Percentiles rank a stretch among this genome's conserved stretches.
phyloP scores from a whole-genome alignment of 2,113 vertebrate genomes.

The pig (Sus scrofa) region DNA sequence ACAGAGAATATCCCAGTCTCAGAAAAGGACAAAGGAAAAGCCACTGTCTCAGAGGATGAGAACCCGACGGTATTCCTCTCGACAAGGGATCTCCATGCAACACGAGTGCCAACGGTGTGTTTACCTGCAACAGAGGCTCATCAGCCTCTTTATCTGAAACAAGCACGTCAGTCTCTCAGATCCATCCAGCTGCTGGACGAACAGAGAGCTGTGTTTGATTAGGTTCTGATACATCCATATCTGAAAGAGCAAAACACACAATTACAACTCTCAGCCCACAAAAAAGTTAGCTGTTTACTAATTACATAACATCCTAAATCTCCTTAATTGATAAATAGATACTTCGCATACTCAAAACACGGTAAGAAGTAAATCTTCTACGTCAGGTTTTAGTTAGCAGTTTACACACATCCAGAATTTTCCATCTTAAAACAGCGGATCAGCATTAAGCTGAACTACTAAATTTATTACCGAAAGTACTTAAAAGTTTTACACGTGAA shows the following conservation, averaged over 20 bases:
- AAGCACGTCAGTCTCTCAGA: conserved; percentile 94
- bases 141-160: conserved; percentile 97
- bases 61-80: not conserved
- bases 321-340: not conserved
- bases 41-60: not conserved
- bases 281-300: not conserved
- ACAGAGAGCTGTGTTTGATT: conserved; percentile 94
- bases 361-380: not conserved
- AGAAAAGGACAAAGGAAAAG: not conserved
- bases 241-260: conserved; percentile 84
- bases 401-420: not conserved
- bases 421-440: not conserved
- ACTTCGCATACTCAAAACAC: not conserved
- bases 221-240: conserved; percentile 98
- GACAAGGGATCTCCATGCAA: not conserved
- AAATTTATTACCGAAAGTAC: not conserved
- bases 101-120: not conserved
- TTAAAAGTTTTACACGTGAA: not conserved
- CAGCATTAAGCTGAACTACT: not conserved
- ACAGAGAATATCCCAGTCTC: not conserved
- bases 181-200: conserved; percentile 94
- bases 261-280: not conserved
- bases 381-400: not conserved
- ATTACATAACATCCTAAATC: not conserved
- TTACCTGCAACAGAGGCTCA: conserved; percentile 98